Conservation (phyloP, 2,888 invertebrate genomes). For the Notocelia uddmanniana region DNA sequence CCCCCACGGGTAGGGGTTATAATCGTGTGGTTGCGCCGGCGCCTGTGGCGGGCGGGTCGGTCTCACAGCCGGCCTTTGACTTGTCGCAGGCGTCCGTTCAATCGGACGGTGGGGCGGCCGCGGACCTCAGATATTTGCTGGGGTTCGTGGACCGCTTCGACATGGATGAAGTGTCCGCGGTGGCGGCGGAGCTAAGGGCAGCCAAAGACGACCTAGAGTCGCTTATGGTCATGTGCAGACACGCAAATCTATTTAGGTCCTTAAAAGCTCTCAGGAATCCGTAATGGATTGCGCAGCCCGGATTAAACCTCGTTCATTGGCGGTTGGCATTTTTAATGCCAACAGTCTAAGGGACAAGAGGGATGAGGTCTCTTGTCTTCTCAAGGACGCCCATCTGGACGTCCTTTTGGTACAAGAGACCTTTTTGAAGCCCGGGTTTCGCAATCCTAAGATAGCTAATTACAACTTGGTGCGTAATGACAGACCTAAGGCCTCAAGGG, state of each 20-base stretch:
- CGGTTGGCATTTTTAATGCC: not conserved
- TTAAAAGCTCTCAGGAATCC: too few relatives aligned
- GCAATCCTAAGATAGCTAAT: conserved; percentile 27
- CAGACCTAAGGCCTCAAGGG: not conserved
- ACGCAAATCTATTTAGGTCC: not conserved
- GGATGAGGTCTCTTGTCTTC: conserved; percentile 17
- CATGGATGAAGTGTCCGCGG: not conserved
- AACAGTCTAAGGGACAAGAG: conserved; percentile 13
- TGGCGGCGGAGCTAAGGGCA: not conserved
- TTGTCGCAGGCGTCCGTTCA: too few relatives aligned
- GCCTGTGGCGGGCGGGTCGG: too few relatives aligned
- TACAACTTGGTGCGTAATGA: conserved; percentile 35
- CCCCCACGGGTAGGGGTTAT: too few relatives aligned
- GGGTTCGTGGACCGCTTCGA: not conserved
- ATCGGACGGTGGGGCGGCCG: not conserved
- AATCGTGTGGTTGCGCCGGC: too few relatives aligned
- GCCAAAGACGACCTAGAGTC: not conserved
- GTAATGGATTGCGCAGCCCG: too few relatives aligned
- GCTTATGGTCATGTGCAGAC: not conserved
- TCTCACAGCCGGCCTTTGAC: too few relatives aligned
- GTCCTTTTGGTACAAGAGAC: conserved; percentile 43
- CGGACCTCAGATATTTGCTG: not conserved
- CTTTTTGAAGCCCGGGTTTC: conserved; percentile 16
- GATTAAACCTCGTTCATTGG: not conserved
- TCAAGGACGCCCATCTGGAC: conserved; percentile 29